Evolutionary conservation across 2,888 invertebrate genomes (phyloP).

Genomic region (Drosophila atripex): DNA sequence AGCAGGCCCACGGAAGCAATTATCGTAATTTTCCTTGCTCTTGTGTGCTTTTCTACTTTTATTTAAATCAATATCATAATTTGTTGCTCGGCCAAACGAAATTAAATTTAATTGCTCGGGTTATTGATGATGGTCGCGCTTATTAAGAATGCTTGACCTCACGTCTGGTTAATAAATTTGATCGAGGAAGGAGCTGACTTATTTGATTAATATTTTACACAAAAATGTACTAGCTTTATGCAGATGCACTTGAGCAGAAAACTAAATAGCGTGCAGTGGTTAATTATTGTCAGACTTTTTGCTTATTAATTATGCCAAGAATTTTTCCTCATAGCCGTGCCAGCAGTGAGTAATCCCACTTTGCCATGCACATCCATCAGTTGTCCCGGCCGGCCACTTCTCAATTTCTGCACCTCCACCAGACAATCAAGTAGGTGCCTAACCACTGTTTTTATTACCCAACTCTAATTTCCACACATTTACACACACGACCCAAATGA

Average conservation of each 20-base stretch:
- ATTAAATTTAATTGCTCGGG: constrained; percentile 59
- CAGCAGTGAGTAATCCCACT: constrained; percentile 16
- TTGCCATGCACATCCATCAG: constrained; percentile 23
- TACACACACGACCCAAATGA: constrained; percentile 44
- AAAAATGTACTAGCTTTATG: background rate
- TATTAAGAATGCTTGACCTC: constrained; percentile 34
- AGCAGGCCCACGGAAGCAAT: constrained; percentile 65
- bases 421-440: constrained; percentile 50
- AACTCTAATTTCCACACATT: constrained; percentile 58
- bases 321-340: background rate
- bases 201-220: background rate
- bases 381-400: background rate
- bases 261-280: background rate
- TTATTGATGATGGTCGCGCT: constrained; percentile 40
- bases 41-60: constrained; percentile 32
- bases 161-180: constrained; percentile 24
- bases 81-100: constrained; percentile 42
- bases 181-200: background rate
- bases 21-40: constrained; percentile 64
- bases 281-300: background rate
- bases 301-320: background rate
- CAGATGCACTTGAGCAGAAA: background rate
- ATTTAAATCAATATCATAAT: constrained; percentile 55
- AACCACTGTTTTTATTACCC: constrained; percentile 32
- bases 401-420: constrained; percentile 22